Evolutionary conservation across 2,797 vertebrate species (phyloP).

Genomic region (Lacerta agilis): DNA sequence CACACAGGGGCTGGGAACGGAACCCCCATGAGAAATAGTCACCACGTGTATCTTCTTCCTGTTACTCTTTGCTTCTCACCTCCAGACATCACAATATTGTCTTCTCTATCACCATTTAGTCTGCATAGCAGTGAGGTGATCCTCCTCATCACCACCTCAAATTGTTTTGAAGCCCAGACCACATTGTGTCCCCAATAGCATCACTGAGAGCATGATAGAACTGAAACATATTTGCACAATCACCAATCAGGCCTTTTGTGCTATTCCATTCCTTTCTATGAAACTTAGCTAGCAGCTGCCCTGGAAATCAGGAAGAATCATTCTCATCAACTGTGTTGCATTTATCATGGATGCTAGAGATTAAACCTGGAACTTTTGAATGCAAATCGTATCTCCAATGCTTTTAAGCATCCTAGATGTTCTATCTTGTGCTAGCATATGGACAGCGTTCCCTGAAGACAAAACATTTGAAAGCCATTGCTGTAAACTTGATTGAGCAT

Average conservation of each 20-base stretch:
- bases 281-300: background rate
- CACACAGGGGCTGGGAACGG: no score
- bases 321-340: no score
- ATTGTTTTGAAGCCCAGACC: background rate
- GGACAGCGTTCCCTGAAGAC: background rate
- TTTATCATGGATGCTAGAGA: background rate
- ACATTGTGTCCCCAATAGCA: background rate
- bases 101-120: background rate
- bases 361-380: background rate
- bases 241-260: background rate
- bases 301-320: background rate
- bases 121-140: background rate
- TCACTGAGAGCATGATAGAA: background rate
- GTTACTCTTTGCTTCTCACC: background rate
- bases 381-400: background rate
- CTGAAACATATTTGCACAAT: background rate
- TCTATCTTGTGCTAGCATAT: background rate
- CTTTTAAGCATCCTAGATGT: background rate
- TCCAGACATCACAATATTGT: background rate
- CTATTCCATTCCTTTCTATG: background rate
- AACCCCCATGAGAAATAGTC: no score
- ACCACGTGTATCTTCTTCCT: no score
- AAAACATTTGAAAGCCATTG: background rate
- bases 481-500: background rate
- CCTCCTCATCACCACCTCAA: background rate